phyloP scores from a whole-genome alignment of 2,113 vertebrate genomes.

The Mesitornis unicolor region DNA sequence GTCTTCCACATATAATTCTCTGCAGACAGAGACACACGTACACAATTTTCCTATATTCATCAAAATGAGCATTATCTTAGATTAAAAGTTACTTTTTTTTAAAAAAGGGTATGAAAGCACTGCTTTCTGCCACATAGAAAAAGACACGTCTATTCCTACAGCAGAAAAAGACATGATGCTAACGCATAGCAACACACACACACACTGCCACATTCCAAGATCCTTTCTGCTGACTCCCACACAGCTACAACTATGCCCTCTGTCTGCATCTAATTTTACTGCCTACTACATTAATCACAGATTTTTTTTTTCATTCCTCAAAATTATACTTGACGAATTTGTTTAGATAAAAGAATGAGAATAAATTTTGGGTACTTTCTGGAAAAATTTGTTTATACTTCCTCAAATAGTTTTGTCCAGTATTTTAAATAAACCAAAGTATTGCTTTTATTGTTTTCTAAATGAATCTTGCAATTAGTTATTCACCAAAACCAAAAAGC shows the following conservation, averaged over 20 bases:
- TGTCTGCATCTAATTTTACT: conserved; percentile 1
- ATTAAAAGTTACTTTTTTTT: not conserved
- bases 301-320: not conserved
- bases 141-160: not conserved
- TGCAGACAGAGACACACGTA: not conserved
- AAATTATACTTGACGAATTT: not conserved
- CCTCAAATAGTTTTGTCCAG: not conserved
- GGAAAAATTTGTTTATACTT: not conserved
- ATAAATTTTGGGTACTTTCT: not conserved
- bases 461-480: not conserved
- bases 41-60: not conserved
- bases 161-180: not conserved
- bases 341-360: not conserved
- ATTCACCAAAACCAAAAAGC: not conserved
- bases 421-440: not conserved
- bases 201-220: not conserved
- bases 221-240: not conserved
- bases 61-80: not conserved
- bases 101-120: not conserved
- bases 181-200: not conserved
- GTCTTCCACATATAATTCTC: not conserved
- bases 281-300: conserved; percentile 10
- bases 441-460: not conserved
- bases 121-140: not conserved
- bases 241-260: not conserved